These are phyloP conservation scores for Myotis brandtii DNA, from an alignment of 2,113 vertebrate species.

Conservation along the genomic window DNA sequence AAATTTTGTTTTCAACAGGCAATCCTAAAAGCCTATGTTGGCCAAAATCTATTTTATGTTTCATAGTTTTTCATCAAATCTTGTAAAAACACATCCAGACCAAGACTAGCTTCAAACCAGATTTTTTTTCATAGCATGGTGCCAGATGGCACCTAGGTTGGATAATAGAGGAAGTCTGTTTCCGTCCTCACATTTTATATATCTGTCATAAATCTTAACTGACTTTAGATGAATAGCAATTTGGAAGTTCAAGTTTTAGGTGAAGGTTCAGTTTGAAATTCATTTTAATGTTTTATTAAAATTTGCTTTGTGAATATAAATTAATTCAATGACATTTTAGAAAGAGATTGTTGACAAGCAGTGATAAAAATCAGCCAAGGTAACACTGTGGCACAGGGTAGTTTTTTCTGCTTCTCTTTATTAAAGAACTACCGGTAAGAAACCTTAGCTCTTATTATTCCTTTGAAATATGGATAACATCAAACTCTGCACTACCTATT, in stretches of 20 bases:
- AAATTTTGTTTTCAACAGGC: not conserved
- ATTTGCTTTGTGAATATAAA: constrained; percentile 45
- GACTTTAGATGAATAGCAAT: constrained; percentile 34
- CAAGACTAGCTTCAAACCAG: not conserved
- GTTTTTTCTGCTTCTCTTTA: constrained; percentile 70
- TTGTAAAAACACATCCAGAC: constrained; percentile 48
- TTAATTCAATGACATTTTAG: constrained; percentile 59
- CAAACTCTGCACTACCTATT: constrained; percentile 32
- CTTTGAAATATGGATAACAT: constrained; percentile 50
- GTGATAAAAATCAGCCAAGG: constrained; percentile 66
- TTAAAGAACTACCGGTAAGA: constrained; percentile 68
- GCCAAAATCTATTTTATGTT: not conserved
- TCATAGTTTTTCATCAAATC: not conserved
- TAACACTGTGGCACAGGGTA: constrained; percentile 51
- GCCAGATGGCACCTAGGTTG: constrained; percentile 10
- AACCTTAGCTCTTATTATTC: constrained; percentile 40
- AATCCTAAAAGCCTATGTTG: constrained; percentile 5
- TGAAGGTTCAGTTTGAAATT: constrained; percentile 40
- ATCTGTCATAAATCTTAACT: constrained; percentile 57
- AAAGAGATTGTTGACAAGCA: constrained; percentile 64
- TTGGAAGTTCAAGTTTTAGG: constrained; percentile 62
- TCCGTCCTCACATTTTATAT: constrained; percentile 36
- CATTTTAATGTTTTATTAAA: constrained; percentile 46
- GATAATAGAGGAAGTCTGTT: constrained; percentile 53
- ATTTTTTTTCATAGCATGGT: not conserved